Percentiles rank a stretch among this genome's conserved stretches.
Conservation (phyloP, 30 jellyfish, hydroid and myxozoan genomes). For the Hydractinia echinata region DNA sequence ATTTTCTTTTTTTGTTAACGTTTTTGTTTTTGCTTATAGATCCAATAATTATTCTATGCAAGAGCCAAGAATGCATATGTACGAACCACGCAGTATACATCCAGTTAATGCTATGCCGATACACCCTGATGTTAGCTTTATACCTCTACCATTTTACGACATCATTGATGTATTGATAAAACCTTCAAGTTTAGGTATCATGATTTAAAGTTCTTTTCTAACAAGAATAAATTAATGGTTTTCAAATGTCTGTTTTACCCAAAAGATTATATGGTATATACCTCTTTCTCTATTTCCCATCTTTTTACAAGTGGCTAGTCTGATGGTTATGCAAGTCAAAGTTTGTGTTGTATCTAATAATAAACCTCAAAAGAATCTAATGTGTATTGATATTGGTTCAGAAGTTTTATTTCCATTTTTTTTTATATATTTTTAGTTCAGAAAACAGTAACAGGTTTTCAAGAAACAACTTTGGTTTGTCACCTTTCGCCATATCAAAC, state of each 20-base stretch:
- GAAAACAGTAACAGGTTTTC: constrained; percentile 71
- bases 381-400: too few relatives aligned
- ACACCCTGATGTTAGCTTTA: constrained; percentile 89
- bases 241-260: not conserved
- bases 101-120: constrained; percentile 61
- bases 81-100: constrained; percentile 1
- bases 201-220: too few relatives aligned
- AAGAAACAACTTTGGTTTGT: constrained; percentile 55
- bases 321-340: not conserved
- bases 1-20: too few relatives aligned
- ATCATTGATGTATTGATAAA: constrained; percentile 63
- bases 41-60: not conserved
- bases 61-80: not conserved
- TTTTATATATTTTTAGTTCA: constrained; percentile 43
- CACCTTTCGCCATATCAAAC: constrained; percentile 84
- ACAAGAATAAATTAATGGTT: not conserved
- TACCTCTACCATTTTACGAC: constrained; percentile 72
- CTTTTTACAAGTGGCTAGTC: not conserved
- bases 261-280: too few relatives aligned
- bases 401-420: too few relatives aligned
- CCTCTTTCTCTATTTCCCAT: not conserved
- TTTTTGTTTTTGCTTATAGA: not conserved
- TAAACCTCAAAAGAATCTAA: too few relatives aligned
- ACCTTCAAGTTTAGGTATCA: constrained; percentile 87
- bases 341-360: too few relatives aligned